Percentiles rank a stretch among this genome's conserved stretches.
Evolutionary conservation across 2,888 invertebrate genomes (phyloP).

Genomic region (Phortica magna): DNA sequence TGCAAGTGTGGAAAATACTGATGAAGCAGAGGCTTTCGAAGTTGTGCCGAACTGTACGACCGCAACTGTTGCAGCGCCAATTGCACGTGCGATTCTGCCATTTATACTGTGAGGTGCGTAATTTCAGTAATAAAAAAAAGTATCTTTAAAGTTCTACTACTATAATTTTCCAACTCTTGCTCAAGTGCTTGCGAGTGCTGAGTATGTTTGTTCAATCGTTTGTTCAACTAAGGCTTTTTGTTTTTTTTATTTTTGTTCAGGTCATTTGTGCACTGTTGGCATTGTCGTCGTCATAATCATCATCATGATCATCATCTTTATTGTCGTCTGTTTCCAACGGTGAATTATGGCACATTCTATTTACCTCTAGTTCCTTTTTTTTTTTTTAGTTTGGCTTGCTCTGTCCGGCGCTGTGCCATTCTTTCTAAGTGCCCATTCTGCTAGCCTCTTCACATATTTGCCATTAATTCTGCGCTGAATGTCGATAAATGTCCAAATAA

Average conservation of each 20-base stretch:
- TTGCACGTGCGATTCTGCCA: too few species aligned
- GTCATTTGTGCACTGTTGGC: constrained; percentile 61
- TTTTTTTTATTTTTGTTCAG: constrained; percentile 49
- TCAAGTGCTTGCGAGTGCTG: too few species aligned
- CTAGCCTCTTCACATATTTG: constrained; percentile 53
- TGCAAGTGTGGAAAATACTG: too few species aligned
- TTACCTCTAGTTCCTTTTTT: constrained; percentile 47
- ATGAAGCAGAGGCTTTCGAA: too few species aligned
- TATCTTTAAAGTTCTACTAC: too few species aligned
- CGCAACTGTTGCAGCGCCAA: too few species aligned
- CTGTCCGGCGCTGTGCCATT: too few species aligned
- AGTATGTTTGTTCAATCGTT: constrained; percentile 43
- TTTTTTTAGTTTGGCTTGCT: too few species aligned
- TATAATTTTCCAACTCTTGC: too few species aligned
- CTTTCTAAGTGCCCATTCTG: too few species aligned
- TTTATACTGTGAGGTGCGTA: too few species aligned
- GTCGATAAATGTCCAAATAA: constrained; percentile 59
- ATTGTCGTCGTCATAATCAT: background rate
- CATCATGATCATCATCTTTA: constrained; percentile 1
- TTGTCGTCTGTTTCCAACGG: constrained; percentile 50
- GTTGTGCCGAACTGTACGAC: too few species aligned
- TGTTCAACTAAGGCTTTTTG: constrained; percentile 32
- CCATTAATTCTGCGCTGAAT: constrained; percentile 51
- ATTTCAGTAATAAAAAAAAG: constrained; percentile 36
- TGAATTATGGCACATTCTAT: constrained; percentile 49